Percentiles rank a stretch among this genome's conserved stretches.
Evolutionary conservation across 2,888 invertebrate genomes (phyloP).

Genomic region (Brachyopa scutellaris): DNA sequence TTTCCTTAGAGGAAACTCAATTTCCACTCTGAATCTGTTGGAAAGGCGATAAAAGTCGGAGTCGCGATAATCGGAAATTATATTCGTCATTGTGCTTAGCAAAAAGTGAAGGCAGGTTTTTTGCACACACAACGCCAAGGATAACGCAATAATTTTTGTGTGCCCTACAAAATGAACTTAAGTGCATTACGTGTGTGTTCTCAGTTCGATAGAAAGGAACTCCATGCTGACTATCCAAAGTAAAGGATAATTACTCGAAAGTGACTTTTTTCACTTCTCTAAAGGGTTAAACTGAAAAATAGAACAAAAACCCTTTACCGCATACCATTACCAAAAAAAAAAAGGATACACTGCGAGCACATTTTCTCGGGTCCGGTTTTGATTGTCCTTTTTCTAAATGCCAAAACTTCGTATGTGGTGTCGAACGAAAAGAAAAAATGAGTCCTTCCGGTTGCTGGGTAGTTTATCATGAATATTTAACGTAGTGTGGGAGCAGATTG

Average conservation of each 20-base stretch:
- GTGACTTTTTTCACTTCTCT: background rate
- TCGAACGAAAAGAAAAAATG: slow-evolving; percentile 63
- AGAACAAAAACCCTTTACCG: slow-evolving; percentile 9
- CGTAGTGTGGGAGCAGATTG: slow-evolving; percentile 32
- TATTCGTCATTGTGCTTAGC: background rate
- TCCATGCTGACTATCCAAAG: background rate
- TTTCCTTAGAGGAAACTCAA: slow-evolving; percentile 5
- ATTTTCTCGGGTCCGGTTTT: slow-evolving; percentile 12
- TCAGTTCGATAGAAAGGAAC: background rate
- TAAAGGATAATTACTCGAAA: background rate
- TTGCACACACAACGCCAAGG: too few species aligned
- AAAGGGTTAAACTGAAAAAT: too few species aligned
- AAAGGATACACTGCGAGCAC: slow-evolving; percentile 31
- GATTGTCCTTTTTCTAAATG: slow-evolving; percentile 50
- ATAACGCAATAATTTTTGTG: background rate
- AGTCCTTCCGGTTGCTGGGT: slow-evolving; percentile 50
- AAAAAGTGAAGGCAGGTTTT: background rate
- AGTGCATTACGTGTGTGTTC: background rate
- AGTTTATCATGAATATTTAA: slow-evolving; percentile 67
- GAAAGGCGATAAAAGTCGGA: background rate
- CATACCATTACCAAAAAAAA: background rate
- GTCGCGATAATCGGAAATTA: background rate
- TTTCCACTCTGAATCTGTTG: slow-evolving; percentile 1
- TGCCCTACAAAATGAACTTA: background rate
- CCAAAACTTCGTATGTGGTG: slow-evolving; percentile 49